Evolutionary conservation across 2,888 invertebrate species (phyloP).

Genomic region (Stenoptilia bipunctidactyla): DNA sequence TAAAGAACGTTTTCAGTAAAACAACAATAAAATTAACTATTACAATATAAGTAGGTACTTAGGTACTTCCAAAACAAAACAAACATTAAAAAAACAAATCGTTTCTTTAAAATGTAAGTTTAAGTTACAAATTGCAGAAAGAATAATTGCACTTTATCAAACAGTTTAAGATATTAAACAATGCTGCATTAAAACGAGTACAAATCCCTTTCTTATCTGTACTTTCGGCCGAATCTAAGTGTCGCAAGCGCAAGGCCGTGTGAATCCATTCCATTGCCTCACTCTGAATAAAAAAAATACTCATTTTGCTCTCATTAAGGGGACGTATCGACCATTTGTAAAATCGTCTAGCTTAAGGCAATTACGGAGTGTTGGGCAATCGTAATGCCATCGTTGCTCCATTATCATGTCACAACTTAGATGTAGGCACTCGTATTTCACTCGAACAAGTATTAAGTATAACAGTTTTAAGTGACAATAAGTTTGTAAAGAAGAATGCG

Average conservation of each 20-base stretch:
- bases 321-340: slow-evolving; percentile 45
- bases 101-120: no score
- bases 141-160: background rate
- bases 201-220: slow-evolving; percentile 56
- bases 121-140: no score
- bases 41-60: no score
- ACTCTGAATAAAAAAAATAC: slow-evolving; percentile 24
- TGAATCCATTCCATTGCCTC: slow-evolving; percentile 42
- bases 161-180: slow-evolving; percentile 40
- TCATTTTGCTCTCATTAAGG: slow-evolving; percentile 33
- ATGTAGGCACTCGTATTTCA: no score
- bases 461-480: no score
- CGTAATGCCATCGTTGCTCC: slow-evolving; percentile 29
- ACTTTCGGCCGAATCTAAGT: slow-evolving; percentile 44
- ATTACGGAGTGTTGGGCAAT: slow-evolving; percentile 46
- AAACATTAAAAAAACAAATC: slow-evolving; percentile 12
- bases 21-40: no score
- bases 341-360: slow-evolving; percentile 54
- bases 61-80: background rate
- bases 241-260: slow-evolving; percentile 59
- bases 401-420: slow-evolving; percentile 33
- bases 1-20: no score
- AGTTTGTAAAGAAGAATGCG: no score
- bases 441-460: no score
- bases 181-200: slow-evolving; percentile 48